phyloP scores from a whole-genome alignment of 2,888 invertebrate species.

The Norana najaformis region DNA sequence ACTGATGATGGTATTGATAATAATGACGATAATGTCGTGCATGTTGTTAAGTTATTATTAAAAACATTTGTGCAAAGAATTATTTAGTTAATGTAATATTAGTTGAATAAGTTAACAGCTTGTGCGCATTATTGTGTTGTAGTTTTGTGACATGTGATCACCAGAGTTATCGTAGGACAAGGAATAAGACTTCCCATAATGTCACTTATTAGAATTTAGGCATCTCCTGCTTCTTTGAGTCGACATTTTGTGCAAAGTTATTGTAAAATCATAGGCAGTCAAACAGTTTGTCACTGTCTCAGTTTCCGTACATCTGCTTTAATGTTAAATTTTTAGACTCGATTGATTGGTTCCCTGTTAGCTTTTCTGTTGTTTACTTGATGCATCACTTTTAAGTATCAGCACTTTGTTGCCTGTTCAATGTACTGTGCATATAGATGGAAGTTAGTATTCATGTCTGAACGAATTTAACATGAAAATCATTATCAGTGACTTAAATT shows the following conservation, averaged over 20 bases:
- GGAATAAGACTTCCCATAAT: background rate
- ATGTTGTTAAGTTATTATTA: background rate
- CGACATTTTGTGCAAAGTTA: background rate
- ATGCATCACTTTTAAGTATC: background rate
- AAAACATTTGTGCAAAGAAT: background rate
- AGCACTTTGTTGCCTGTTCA: background rate
- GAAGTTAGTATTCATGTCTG: slow-evolving; percentile 8
- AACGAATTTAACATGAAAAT: background rate
- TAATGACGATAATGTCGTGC: slow-evolving; percentile 13
- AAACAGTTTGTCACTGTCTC: background rate
- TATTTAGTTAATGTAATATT: background rate
- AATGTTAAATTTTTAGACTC: background rate
- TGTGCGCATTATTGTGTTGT: background rate
- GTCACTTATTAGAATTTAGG: slow-evolving; percentile 13
- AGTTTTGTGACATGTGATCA: background rate
- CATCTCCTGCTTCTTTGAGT: background rate
- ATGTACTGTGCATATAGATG: background rate
- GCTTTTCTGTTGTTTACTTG: background rate
- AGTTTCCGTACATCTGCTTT: background rate
- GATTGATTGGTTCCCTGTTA: background rate
- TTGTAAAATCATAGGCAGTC: background rate
- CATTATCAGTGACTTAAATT: background rate
- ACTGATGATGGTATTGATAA: background rate
- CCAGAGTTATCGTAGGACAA: background rate
- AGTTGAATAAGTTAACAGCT: slow-evolving; percentile 5